phyloP scores from a whole-genome alignment of 2,888 invertebrate species.

The Eilema sororculum region DNA sequence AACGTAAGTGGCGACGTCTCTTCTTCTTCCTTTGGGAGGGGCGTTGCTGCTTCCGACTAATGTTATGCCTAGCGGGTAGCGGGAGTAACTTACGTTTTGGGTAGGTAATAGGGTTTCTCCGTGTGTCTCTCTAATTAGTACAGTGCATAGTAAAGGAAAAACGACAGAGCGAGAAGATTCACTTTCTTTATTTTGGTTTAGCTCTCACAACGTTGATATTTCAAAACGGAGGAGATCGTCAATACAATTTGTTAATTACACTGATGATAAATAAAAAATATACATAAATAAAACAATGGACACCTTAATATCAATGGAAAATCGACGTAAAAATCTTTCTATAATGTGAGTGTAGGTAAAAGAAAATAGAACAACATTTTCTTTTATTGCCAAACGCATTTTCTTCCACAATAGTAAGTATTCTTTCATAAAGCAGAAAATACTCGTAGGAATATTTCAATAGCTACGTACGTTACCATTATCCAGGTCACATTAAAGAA shows the following conservation, averaged over 20 bases:
- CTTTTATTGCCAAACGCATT: background rate
- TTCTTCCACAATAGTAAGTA: background rate
- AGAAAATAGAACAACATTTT: background rate
- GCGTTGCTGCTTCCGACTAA: background rate
- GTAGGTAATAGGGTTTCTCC: background rate
- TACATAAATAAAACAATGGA: background rate
- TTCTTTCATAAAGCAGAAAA: background rate
- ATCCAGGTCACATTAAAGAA: constrained; percentile 34
- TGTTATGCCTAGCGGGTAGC: no score
- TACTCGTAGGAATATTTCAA: constrained; percentile 17
- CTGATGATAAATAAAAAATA: no score
- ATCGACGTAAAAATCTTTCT: background rate
- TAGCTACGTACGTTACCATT: constrained; percentile 10
- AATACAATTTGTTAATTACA: background rate
- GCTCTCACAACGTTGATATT: no score
- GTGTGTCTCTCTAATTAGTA: background rate
- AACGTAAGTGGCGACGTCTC: background rate
- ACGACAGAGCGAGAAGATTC: background rate
- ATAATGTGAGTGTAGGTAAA: background rate
- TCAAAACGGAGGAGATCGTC: background rate
- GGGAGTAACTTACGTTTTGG: background rate
- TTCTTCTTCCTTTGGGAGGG: background rate
- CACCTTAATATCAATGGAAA: no score
- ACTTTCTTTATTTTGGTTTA: background rate
- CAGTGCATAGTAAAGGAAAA: background rate